phyloP scores from a whole-genome alignment of 2,797 vertebrate genomes.

The Kryptolebias ocellatus region DNA sequence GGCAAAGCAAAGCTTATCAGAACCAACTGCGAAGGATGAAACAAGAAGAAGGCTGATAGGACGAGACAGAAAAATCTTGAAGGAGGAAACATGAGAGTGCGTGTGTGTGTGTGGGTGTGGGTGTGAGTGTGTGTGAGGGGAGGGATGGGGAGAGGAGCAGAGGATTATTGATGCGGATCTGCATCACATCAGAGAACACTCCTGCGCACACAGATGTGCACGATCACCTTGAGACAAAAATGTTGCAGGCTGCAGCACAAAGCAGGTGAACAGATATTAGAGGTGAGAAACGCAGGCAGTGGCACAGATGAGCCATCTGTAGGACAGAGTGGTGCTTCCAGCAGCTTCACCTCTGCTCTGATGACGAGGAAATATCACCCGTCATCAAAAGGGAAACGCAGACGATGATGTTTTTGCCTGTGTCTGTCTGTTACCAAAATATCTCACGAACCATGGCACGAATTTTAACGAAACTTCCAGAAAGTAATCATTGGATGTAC shows the following conservation, averaged over 20 bases:
- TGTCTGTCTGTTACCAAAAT: no score
- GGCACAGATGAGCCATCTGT: background rate
- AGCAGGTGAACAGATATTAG: background rate
- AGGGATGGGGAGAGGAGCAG: constrained; percentile 35
- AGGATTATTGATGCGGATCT: constrained; percentile 75
- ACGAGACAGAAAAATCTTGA: constrained; percentile 17
- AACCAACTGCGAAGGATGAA: constrained; percentile 33
- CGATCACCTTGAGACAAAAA: constrained; percentile 4
- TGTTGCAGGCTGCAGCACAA: background rate
- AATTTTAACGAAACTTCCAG: no score
- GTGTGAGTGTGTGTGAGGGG: constrained; percentile 16
- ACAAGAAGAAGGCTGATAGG: constrained; percentile 26
- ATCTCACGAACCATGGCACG: no score
- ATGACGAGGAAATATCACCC: background rate
- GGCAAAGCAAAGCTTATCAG: constrained; percentile 21
- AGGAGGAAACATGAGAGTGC: constrained; percentile 7
- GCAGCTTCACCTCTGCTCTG: background rate
- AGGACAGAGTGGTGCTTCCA: background rate
- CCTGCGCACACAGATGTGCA: background rate
- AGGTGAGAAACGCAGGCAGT: background rate
- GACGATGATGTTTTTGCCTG: no score
- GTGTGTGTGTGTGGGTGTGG: constrained; percentile 6
- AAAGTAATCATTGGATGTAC: no score
- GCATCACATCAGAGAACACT: constrained; percentile 41
- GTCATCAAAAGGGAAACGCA: no score